Evolutionary conservation across 2,113 vertebrate species (phyloP), one percentile per base, ranked within the genome.

Genomic region (Neodontobutis hainanensis): DNA sequence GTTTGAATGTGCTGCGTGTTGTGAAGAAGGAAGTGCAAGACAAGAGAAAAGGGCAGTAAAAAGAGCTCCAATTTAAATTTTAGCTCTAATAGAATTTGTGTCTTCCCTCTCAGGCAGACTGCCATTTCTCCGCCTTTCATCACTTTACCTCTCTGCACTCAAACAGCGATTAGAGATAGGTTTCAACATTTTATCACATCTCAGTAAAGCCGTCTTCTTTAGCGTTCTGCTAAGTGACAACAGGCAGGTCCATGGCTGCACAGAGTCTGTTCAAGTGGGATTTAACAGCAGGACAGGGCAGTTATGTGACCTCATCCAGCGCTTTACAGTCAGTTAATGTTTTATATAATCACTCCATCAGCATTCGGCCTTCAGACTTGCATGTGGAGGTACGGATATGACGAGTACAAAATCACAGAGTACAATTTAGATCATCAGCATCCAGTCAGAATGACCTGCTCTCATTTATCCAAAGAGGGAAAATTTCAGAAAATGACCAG

Each of bases 101-200:
- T 87, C 74, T 85, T 80, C 77, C 73, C 76, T 78, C 74, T 71
- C 57, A 70, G 73, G 71, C 76, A 57, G 19, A 15, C 78, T 73
- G 74, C 69, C 78, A 78, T 85, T 82, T 73, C 78, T 65, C 71
- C 68, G 59, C 52, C 70, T 83, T 84, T 83, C 79, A 87, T 85
- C 80, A 78, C 77, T 68, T 75, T 57, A 52, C 40, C 65, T 61
- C 59, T 12, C 49, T 50, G 45, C 51, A 63, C 57, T 77, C 76
- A 75, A 63, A 78, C 70, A 76, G 47, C 59, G 47, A 61, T 68
- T 78, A 73, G 68, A 73, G 51, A 65, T 34, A 48, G 50, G 11
- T 52, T 66, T 61, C 11, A 11, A 5, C 3, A 4, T 10, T 49
- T 59, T 43, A 35, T 63, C 61, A 68, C 68, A 15, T 43, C 64